Percentiles rank a stretch among this genome's conserved stretches.
Evolutionary conservation across 2,113 vertebrate species (phyloP).

Genomic region (Andinoacara biseriatus): DNA sequence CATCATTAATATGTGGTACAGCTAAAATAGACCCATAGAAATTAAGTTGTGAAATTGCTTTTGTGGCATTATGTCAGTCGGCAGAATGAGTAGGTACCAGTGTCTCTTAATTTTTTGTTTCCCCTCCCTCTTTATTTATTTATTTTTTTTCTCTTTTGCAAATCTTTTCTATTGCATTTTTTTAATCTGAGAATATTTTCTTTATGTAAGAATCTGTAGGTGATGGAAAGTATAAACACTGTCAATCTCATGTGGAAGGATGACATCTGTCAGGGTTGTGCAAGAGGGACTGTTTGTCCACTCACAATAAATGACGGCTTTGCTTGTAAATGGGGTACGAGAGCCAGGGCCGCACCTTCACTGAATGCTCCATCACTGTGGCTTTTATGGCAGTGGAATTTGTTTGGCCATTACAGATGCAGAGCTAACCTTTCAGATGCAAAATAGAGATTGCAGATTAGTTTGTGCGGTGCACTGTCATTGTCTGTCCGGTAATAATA

Average conservation of each 20-base stretch:
- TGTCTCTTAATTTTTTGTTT: constrained; percentile 14
- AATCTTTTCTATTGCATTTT: neutral
- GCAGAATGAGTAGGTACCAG: constrained; percentile 55
- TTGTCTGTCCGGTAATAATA: constrained; percentile 26
- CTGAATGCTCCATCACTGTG: constrained; percentile 23
- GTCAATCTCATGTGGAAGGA: constrained; percentile 35
- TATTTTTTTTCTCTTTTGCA: constrained; percentile 29
- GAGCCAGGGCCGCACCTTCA: constrained; percentile 37
- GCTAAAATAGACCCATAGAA: constrained; percentile 81
- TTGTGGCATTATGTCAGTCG: constrained; percentile 67
- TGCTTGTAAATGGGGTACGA: constrained; percentile 39
- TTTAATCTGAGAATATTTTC: constrained; percentile 25
- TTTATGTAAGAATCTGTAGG: constrained; percentile 15
- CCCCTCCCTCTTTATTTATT: neutral
- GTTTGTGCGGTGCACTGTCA: constrained; percentile 19
- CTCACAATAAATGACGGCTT: constrained; percentile 36
- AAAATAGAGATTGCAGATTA: constrained; percentile 28
- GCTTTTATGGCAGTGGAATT: constrained; percentile 22
- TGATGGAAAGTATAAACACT: constrained; percentile 11
- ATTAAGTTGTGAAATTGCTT: constrained; percentile 79
- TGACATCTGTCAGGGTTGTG: constrained; percentile 50
- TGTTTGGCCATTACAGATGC: constrained; percentile 42
- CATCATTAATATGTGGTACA: constrained; percentile 82
- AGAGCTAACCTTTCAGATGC: constrained; percentile 44
- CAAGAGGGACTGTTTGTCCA: constrained; percentile 15